Percentiles rank a stretch among this genome's conserved stretches.
Evolutionary conservation across 2,888 invertebrate genomes (phyloP).

Genomic region (Drosophila cracens): DNA sequence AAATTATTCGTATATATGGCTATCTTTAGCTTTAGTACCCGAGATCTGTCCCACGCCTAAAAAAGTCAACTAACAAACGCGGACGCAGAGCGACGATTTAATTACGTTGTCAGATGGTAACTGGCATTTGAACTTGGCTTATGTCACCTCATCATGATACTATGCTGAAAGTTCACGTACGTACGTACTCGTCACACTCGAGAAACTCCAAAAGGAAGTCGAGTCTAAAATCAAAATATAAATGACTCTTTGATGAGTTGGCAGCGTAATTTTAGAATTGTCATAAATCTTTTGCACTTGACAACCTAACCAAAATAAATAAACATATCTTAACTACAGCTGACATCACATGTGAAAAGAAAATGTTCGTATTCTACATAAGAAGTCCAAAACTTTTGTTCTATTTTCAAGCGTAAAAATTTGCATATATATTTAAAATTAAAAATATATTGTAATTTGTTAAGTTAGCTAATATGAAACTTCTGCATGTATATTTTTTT

Average conservation of each 20-base stretch:
- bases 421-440: background rate
- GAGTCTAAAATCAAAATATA: constrained; percentile 57
- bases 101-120: constrained; percentile 47
- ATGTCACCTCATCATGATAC: constrained; percentile 66
- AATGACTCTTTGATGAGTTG: constrained; percentile 71
- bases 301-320: constrained; percentile 44
- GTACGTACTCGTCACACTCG: constrained; percentile 74
- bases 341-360: constrained; percentile 48
- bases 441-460: background rate
- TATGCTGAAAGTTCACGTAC: constrained; percentile 59
- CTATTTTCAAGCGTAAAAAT: background rate
- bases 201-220: constrained; percentile 69
- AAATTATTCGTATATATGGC: constrained; percentile 27
- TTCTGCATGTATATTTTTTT: background rate
- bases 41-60: constrained; percentile 74
- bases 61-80: constrained; percentile 57
- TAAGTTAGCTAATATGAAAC: background rate
- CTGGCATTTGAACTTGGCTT: constrained; percentile 74
- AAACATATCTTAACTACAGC: constrained; percentile 13
- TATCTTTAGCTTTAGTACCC: constrained; percentile 41
- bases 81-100: constrained; percentile 51
- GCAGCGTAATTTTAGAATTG: constrained; percentile 54
- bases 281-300: constrained; percentile 68
- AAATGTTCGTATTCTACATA: background rate
- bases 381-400: background rate